Conservation (phyloP, 1,140 invertebrate species). For the Ganaspis sp. region DNA sequence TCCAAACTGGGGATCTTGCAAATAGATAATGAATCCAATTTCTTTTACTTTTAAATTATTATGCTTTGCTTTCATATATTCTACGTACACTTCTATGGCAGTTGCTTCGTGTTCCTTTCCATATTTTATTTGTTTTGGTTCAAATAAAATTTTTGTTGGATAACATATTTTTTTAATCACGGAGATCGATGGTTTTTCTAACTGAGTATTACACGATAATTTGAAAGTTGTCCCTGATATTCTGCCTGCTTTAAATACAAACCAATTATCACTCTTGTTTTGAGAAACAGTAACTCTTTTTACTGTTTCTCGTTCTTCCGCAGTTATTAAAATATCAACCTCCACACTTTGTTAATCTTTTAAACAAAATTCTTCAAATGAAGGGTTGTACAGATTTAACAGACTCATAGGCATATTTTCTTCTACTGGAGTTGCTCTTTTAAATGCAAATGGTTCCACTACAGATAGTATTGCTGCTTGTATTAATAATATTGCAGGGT, state of each 20-base stretch:
- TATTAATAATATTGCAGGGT: no score
- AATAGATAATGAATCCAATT: background rate
- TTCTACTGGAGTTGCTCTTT: background rate
- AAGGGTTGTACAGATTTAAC: background rate
- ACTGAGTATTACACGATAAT: background rate
- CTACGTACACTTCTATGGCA: no score
- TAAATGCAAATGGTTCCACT: background rate
- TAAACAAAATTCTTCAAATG: background rate
- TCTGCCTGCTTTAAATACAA: background rate
- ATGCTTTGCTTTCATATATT: no score
- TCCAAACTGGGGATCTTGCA: background rate
- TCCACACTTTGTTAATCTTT: no score
- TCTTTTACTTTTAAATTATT: no score
- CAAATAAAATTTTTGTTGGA: no score
- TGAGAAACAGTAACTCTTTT: background rate
- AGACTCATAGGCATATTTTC: background rate
- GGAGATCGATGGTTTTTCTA: background rate
- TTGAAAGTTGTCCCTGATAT: background rate
- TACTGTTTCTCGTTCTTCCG: background rate
- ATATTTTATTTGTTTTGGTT: no score
- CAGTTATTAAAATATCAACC: no score
- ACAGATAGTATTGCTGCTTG: background rate
- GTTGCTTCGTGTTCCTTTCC: no score
- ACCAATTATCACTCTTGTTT: background rate
- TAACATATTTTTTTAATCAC: no score